Base-by-base conservation (phyloP, 1,140 invertebrate species). In the Babylonia areolata region DNA sequence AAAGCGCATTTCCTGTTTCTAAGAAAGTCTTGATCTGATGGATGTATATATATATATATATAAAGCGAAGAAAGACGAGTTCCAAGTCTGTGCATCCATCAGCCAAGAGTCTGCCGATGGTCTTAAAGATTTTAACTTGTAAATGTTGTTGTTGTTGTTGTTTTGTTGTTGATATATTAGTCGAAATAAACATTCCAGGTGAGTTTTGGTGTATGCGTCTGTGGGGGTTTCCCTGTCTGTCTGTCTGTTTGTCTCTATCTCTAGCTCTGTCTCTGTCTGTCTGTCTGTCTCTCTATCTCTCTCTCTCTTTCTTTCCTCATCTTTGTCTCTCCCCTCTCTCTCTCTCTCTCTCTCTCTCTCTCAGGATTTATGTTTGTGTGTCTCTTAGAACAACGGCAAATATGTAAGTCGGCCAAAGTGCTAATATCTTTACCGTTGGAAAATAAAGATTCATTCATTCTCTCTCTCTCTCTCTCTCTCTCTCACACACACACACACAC, bases 391-490 rank as follows among this genome's bases (percentile, higher is more conserved):
- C n/a, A n/a, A n/a, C n/a, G n/a, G n/a, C n/a, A n/a, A n/a, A n/a
- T n/a, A n/a, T n/a, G n/a, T n/a, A n/a, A n/a, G n/a, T n/a, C n/a
- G n/a, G n/a, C n/a, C n/a, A n/a, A n/a, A n/a, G n/a, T n/a, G n/a
- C n/a, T n/a, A n/a, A n/a, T n/a, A n/a, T n/a, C n/a, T n/a, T n/a
- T n/a, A n/a, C n/a, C n/a, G n/a, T n/a, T n/a, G n/a, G n/a, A n/a
- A n/a, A n/a, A n/a, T n/a, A n/a, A n/a, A n/a, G n/a, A 31, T 17
- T 78, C 39, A 17, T 2, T 73, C n/a, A 33, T 17, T 73, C 71
- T 73, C 71, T 73, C n/a, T 73, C n/a, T 73, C n/a, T 73, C 71
- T 73, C n/a, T 73, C 71, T 73, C 71, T 12, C 71, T 35, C 71
- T 12, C 31, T 35, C 71, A 69, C 58, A 6, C 58, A 69, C 58